Base-by-base conservation (phyloP, 2,797 vertebrate genomes). In the Parotocinclus haroldoi region DNA sequence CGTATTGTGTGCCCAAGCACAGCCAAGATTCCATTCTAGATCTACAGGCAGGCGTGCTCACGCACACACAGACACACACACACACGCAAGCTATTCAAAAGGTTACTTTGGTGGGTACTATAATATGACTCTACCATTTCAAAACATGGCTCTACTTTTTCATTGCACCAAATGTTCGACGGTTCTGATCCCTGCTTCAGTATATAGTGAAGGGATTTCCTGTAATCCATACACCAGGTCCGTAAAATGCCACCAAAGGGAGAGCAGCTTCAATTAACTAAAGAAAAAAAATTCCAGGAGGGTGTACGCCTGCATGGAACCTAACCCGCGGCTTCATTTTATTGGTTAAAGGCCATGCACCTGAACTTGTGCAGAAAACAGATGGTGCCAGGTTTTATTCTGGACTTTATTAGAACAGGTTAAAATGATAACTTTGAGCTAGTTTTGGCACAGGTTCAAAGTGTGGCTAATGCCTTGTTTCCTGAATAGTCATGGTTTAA, bases 61-160 rank as follows among this genome's bases (percentile, higher is more conserved):
- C 50, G 50, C 37, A 59, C 51, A 63, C 38, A 14, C n/a, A 37
- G 37, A 57, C 58, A 62, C 19, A 49, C 46, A 13, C 36, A 71
- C 49, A 19, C n/a, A 27, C 7, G 37, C 16, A 75, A 16, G 13
- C 7, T 53, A 14, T 19, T 45, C 62, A 38, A 50, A 38, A 64
- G 49, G 39, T 48, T 78, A 68, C 73, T 71, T 64, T 57, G 59
- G 63, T 36, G 51, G 44, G 70, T 37, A 63, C 56, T 77, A 52
- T 75, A 73, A 37, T 59, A 55, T 9, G 57, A 42, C 42, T 68
- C 2, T 27, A 27, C 27, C 27, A 27, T 27, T 27, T 27, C 2
- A 27, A 27, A 27, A 27, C 5, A 27, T 27, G 27, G 27, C 27
- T 27, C 66, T 14, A 77, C 73, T 60, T 76, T 74, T 52, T 66